Evolutionary conservation across 1,140 invertebrate species (phyloP), one percentile per base, ranked within the genome.

Genomic region (Zaprionus nigranus): DNA sequence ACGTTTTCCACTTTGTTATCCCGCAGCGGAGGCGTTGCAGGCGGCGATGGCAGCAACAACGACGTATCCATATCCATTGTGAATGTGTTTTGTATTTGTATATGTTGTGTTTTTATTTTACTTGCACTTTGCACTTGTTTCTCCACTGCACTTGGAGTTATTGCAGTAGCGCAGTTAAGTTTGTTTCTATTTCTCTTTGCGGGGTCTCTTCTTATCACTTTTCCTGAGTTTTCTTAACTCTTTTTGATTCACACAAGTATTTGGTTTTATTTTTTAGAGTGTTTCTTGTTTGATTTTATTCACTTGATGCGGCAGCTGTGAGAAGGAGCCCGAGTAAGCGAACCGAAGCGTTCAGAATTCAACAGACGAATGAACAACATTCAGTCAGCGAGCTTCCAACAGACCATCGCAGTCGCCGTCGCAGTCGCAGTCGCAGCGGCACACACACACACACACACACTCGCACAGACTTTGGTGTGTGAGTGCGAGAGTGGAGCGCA

Each of bases 11-110:
- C 92, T 88, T 93, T 88, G 40, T 92, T 81, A 70, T 93, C 91
- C 66, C 90, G 93, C 20, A 94, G 79, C 64, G 94, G 94, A 66
- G 94, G 94, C 70, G 94, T 95, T 70, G 94, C 94, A 56, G 94
- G 94, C 63, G 94, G 94, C 63, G 94, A 95, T 58, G 94, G 93
- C 66, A 94, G 91, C 60, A 91, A 78, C 60, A 93, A 90, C 12
- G 93, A 90, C 12, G 93, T 93, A 90, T 94, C 93, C 91, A 93
- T 91, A 79, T 92, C 82, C 82, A 87, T 87, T 76, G 38, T 75
- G 40, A 17, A 46, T 46, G 69, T 77, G 24, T 59, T 73, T 60
- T 82, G 24, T 58, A 20, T 82, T 60, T 72, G 67, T 54, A 40
- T 58, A 60, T 64, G 43, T 7, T 60, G 60, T n/a, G 11, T 13